A percentile compares a stretch with the other conserved stretches of the same genome.
These are phyloP conservation scores for Neoitamus cyanurus DNA, from an alignment of 2,888 invertebrate species.

Conservation along the genomic window DNA sequence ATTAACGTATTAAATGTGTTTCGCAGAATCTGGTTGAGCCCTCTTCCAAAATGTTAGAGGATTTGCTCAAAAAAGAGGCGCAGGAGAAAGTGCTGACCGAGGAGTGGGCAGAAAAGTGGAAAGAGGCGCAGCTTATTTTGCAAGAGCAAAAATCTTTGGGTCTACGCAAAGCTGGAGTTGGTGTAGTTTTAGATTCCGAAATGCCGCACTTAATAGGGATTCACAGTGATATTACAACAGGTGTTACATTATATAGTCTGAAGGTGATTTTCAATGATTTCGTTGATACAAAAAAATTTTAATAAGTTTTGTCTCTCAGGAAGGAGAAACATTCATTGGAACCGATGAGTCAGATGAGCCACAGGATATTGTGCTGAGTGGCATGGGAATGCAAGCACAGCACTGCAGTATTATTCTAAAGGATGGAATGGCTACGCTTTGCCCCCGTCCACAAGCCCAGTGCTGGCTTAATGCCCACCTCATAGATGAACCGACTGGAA, in stretches of 20 bases:
- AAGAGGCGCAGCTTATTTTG: conserved; percentile 87
- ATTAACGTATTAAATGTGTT: conserved; percentile 18
- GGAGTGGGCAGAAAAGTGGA: conserved; percentile 94
- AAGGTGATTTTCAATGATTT: conserved; percentile 69
- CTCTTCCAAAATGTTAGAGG: conserved; percentile 78
- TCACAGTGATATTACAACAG: conserved; percentile 91
- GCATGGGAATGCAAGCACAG: conserved; percentile 80
- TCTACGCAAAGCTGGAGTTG: conserved; percentile 86
- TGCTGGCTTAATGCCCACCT: conserved; percentile 87
- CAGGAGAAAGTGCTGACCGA: conserved; percentile 90
- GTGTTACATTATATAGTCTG: conserved; percentile 89
- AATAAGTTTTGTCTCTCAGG: conserved; percentile 67
- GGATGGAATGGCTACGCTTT: conserved; percentile 79
- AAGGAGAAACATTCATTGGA: conserved; percentile 88
- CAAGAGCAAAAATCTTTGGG: conserved; percentile 90
- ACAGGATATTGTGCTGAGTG: conserved; percentile 83
- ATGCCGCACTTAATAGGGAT: conserved; percentile 93
- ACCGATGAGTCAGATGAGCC: conserved; percentile 73
- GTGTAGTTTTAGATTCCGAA: conserved; percentile 89
- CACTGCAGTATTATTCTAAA: conserved; percentile 81
- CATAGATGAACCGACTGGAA: conserved; percentile 80
- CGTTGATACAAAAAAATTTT: neutral
- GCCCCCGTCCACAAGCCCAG: conserved; percentile 77
- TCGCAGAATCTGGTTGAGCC: conserved; percentile 70
- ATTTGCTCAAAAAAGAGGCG: conserved; percentile 89